Evolutionary conservation across 2,113 vertebrate genomes (phyloP), one percentile per base, ranked within the genome.

Genomic region (Rhegmatorhina hoffmannsi): DNA sequence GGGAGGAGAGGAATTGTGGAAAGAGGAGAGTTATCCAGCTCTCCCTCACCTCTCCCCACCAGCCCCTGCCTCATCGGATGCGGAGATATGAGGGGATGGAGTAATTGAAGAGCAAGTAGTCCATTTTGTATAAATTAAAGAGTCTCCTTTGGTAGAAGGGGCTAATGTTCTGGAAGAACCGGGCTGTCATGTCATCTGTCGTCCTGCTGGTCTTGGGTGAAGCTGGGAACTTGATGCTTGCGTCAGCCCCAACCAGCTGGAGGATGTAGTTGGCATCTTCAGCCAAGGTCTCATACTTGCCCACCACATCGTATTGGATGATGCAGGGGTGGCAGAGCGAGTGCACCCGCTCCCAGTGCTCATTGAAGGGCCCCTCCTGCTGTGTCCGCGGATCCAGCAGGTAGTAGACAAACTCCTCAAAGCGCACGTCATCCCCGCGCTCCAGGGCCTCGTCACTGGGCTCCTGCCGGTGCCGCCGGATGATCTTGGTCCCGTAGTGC

Each of bases 71-170:
- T 98, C 97, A 98, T 62, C 84, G 97, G 73, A 99, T 97, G 89
- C 95, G 98, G 90, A 99, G 97, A 96, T 99, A 99, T 2, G 98
- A 95, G 10, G 99, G 99, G 23, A 97, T 97, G 6, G 99, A 98
- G 97, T 99, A 99, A 96, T 99, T 99, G 91, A 99, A 99, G 70
- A 99, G 98, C 93, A 99, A 97, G 91, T 99, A 99, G 97, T 99
- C 99, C 99, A 99, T 99, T 92, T 98, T 98, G 93, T 99, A 99
- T 87, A 99, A 98, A 96, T 99, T 99, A 91, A 98, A 99, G 53
- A 99, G 98, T 95, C 98, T 99, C 84, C 98, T 98, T 98, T 99
- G 99, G 97, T 99, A 99, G 83, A 99, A 99, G 26, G 98, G 98
- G 92, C 98, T 99, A 97, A 99, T 98, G 95, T 98, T 98, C 58